Percentiles rank a stretch among this genome's conserved stretches.
Conservation (phyloP, 2,113 vertebrate species). For the Scartelaos histophorus region DNA sequence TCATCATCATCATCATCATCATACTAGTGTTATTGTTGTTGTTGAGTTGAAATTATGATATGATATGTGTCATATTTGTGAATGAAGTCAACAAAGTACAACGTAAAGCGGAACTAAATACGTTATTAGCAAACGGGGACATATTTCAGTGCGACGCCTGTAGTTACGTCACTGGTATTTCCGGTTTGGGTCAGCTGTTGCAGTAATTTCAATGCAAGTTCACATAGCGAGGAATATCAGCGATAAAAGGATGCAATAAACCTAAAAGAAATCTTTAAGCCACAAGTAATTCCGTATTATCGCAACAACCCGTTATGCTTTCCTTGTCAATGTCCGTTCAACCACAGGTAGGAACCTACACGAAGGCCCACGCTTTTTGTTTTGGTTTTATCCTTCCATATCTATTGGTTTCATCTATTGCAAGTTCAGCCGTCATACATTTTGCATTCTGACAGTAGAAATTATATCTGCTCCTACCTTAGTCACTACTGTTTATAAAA, state of each 20-base stretch:
- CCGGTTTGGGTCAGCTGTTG: slow-evolving; percentile 8
- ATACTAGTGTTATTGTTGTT: no score
- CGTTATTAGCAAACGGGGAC: neutral
- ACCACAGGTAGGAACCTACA: slow-evolving; percentile 67
- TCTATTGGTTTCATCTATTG: neutral
- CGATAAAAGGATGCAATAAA: slow-evolving; percentile 4
- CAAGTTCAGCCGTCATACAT: neutral
- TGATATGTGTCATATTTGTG: neutral
- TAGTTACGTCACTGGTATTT: neutral
- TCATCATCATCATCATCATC: no score
- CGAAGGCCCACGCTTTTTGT: slow-evolving; percentile 30
- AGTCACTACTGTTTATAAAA: neutral
- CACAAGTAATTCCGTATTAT: neutral
- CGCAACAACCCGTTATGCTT: slow-evolving; percentile 52
- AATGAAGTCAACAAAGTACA: neutral
- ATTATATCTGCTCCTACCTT: neutral
- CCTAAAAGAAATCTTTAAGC: slow-evolving; percentile 1
- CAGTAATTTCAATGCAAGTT: slow-evolving; percentile 14
- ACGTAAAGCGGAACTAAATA: neutral
- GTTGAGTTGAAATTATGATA: no score
- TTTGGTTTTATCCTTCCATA: slow-evolving; percentile 16
- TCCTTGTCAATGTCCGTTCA: slow-evolving; percentile 67
- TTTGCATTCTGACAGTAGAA: neutral
- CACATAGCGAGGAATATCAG: slow-evolving; percentile 9
- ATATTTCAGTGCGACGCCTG: neutral